Evolutionary conservation across 2,797 vertebrate genomes (phyloP).

Genomic region (Erethizon dorsatum): DNA sequence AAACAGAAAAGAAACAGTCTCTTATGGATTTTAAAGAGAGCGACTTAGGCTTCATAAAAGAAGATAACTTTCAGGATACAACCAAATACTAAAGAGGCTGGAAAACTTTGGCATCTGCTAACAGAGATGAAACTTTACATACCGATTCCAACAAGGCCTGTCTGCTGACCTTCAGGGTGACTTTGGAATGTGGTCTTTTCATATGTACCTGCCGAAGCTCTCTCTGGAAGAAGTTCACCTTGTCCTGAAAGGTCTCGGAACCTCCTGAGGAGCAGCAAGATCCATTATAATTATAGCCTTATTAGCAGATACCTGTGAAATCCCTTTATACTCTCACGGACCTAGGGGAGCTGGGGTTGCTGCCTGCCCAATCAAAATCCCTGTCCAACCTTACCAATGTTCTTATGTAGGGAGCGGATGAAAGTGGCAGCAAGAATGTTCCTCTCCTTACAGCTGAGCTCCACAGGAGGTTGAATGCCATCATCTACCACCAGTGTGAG

Average conservation of each 20-base stretch:
- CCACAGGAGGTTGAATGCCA: constrained; percentile 98
- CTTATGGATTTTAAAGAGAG: constrained; percentile 30
- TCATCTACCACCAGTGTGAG: constrained; percentile 98
- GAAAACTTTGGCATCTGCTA: not conserved
- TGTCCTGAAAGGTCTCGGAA: constrained; percentile 99
- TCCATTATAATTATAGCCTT: not conserved
- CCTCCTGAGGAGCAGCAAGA: constrained; percentile 92
- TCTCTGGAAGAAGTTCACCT: constrained; percentile 98
- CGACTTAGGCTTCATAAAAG: not conserved
- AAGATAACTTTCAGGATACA: not conserved
- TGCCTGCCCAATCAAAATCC: not conserved
- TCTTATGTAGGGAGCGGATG: constrained; percentile 98
- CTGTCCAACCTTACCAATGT: constrained; percentile 93
- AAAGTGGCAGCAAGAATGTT: constrained; percentile 99
- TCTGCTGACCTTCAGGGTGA: constrained; percentile 96
- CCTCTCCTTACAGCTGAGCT: constrained; percentile 99
- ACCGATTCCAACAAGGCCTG: constrained; percentile 96
- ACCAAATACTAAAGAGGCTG: constrained; percentile 4
- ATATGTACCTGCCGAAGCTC: constrained; percentile 97
- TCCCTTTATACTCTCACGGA: not conserved
- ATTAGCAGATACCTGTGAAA: not conserved
- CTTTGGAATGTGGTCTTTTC: constrained; percentile 97
- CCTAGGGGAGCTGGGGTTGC: not conserved
- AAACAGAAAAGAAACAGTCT: not conserved
- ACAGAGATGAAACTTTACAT: constrained; percentile 83